Evolutionary conservation across 1,140 invertebrate genomes (phyloP).

Genomic region (Micrasema longulum): DNA sequence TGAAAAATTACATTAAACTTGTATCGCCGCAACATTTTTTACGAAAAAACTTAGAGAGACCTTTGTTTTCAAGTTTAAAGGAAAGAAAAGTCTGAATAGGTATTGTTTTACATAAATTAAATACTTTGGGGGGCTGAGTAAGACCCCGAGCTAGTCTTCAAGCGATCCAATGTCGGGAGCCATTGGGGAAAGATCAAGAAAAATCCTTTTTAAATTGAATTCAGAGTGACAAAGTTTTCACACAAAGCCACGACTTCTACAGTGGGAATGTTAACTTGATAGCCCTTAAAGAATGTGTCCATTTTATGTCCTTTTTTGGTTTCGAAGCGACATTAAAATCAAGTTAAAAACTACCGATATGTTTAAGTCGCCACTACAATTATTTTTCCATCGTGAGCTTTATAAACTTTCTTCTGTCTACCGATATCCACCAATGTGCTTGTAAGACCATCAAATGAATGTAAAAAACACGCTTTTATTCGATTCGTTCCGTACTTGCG

Average conservation of each 20-base stretch:
- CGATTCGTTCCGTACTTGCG: too few species aligned
- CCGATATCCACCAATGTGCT: too few species aligned
- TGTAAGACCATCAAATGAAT: too few species aligned
- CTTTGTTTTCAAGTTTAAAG: background rate
- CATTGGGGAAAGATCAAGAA: constrained; percentile 47
- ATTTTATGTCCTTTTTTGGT: too few species aligned
- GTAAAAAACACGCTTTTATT: too few species aligned
- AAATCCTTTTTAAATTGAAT: constrained; percentile 50
- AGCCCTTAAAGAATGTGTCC: background rate
- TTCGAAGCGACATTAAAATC: too few species aligned
- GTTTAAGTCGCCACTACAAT: too few species aligned
- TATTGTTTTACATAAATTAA: constrained; percentile 10
- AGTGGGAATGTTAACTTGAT: constrained; percentile 6
- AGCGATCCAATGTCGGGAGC: constrained; percentile 11
- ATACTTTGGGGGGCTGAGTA: background rate
- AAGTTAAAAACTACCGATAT: too few species aligned
- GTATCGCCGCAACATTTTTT: background rate
- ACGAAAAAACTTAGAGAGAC: background rate
- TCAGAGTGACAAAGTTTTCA: constrained; percentile 46
- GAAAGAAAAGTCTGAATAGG: background rate
- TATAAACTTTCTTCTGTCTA: too few species aligned
- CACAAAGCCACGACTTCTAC: constrained; percentile 14
- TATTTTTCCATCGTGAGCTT: too few species aligned
- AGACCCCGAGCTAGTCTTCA: background rate
- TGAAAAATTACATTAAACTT: too few species aligned